phyloP scores from a whole-genome alignment of 2,888 invertebrate species.

The Zelleria hepariella region DNA sequence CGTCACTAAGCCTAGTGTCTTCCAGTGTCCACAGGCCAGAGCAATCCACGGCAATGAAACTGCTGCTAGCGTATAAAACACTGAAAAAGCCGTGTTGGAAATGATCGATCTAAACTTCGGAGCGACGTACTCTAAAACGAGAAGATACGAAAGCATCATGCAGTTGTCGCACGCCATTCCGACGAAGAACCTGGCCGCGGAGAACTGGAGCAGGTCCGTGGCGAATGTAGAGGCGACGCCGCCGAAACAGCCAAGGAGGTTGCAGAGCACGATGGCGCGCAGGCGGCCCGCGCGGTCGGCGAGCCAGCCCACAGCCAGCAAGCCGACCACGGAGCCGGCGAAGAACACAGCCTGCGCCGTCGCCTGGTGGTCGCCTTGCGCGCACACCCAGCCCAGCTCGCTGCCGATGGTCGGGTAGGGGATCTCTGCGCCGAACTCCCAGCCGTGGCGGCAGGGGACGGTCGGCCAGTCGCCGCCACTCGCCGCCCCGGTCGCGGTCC shows the following conservation, averaged over 20 bases:
- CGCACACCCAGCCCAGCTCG: conserved; percentile 8
- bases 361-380: conserved; percentile 26
- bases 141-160: conserved; percentile 42
- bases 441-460: conserved; percentile 4
- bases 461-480: no score
- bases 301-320: conserved; percentile 79
- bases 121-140: conserved; percentile 40
- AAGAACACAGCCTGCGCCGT: conserved; percentile 81
- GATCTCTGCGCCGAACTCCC: conserved; percentile 6
- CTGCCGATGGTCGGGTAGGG: conserved; percentile 4
- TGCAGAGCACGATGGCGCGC: conserved; percentile 69
- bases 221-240: conserved; percentile 37
- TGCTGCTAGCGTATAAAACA: conserved; percentile 34
- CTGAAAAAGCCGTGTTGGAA: conserved; percentile 41
- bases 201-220: conserved; percentile 31
- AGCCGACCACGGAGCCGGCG: conserved; percentile 80
- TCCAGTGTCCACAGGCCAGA: conserved; percentile 46
- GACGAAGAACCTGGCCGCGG: conserved; percentile 40
- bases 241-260: conserved; percentile 36
- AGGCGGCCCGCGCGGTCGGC: conserved; percentile 81
- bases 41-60: conserved; percentile 44
- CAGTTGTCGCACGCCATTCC: conserved; percentile 52
- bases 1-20: conserved; percentile 34
- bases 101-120: conserved; percentile 45
- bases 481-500: neutral